A percentile compares a stretch with the other conserved stretches of the same genome.
Evolutionary conservation across 1,140 invertebrate species (phyloP).

Genomic region (Calliphora vicina): DNA sequence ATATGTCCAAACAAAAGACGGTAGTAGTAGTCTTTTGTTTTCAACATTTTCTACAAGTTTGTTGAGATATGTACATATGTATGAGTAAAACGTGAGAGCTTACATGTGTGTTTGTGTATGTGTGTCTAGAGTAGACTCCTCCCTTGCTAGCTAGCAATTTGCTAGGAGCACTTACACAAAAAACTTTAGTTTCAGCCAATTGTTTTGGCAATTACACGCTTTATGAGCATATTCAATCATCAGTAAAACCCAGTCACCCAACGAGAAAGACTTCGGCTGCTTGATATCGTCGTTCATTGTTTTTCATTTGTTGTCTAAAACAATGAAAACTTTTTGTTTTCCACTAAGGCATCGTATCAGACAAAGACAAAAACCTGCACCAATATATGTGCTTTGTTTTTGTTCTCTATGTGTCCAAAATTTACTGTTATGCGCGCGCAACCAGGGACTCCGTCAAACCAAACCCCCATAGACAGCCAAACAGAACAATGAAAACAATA

Average conservation of each 20-base stretch:
- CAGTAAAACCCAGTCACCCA: constrained; percentile 6
- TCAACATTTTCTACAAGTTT: background rate
- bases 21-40: background rate
- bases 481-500: constrained; percentile 6
- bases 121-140: background rate
- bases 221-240: constrained; percentile 16
- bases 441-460: background rate
- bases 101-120: background rate
- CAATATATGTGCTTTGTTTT: background rate
- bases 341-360: background rate
- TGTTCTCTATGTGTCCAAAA: constrained; percentile 2
- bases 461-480: constrained; percentile 12
- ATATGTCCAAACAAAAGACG: background rate
- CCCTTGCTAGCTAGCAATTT: constrained; percentile 8
- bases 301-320: constrained; percentile 17
- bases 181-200: constrained; percentile 16
- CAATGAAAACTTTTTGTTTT: background rate
- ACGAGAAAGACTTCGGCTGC: constrained; percentile 8
- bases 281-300: constrained; percentile 3
- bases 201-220: constrained; percentile 12
- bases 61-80: too few species aligned
- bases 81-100: background rate
- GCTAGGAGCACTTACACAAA: background rate
- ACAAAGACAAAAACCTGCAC: constrained; percentile 11
- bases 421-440: constrained; percentile 12